phyloP scores from a whole-genome alignment of 2,888 invertebrate species.

The Drosophila formosana region DNA sequence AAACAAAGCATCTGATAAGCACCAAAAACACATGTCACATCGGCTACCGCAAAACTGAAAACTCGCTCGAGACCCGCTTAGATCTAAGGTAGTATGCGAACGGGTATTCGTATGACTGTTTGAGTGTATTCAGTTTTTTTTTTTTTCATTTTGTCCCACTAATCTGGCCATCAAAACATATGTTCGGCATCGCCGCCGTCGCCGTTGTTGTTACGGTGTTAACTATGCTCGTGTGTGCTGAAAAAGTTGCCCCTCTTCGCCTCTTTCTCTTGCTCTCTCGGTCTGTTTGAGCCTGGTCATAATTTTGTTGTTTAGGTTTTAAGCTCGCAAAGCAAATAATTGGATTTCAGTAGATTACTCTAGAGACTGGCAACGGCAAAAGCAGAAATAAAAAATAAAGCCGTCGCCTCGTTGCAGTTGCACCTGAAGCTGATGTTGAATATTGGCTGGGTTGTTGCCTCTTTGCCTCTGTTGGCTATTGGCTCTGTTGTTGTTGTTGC shows the following conservation, averaged over 20 bases:
- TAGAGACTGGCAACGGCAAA: constrained; percentile 7
- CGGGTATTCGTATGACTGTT: not conserved
- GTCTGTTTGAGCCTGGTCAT: constrained; percentile 48
- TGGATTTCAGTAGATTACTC: constrained; percentile 63
- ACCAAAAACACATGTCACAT: constrained; percentile 59
- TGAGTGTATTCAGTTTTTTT: constrained; percentile 42
- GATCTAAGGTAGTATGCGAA: constrained; percentile 18
- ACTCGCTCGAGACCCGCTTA: constrained; percentile 19
- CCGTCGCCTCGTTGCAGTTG: constrained; percentile 27
- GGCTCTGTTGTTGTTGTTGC: constrained; percentile 1
- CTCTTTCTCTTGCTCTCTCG: not conserved
- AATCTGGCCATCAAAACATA: constrained; percentile 70
- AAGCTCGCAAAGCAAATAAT: constrained; percentile 65
- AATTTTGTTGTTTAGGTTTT: constrained; percentile 66
- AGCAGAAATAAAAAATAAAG: not conserved
- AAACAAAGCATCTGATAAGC: constrained; percentile 58
- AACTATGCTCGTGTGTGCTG: constrained; percentile 15
- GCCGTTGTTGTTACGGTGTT: constrained; percentile 29
- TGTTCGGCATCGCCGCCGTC: constrained; percentile 47
- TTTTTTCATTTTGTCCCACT: constrained; percentile 31
- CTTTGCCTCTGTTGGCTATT: not conserved
- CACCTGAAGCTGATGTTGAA: constrained; percentile 1
- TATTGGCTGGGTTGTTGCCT: not conserved
- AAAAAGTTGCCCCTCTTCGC: not conserved
- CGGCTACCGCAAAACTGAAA: constrained; percentile 24